Evolutionary conservation across 2,113 vertebrate genomes (phyloP), one percentile per base, ranked within the genome.

Genomic region (Mungos mungo): DNA sequence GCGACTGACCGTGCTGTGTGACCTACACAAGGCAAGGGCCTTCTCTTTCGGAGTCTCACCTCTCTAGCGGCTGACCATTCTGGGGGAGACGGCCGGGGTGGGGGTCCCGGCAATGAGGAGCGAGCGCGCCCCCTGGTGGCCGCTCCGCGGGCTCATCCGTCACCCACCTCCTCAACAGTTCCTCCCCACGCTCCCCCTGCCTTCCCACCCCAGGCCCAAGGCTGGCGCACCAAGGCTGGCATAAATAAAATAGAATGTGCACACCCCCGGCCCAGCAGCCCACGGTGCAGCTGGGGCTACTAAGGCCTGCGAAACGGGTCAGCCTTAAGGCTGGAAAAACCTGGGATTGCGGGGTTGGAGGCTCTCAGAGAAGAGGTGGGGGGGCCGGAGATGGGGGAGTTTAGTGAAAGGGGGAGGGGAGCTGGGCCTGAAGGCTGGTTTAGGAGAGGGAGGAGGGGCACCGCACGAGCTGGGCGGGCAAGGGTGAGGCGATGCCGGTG

Each of bases 21-120:
- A 87, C 69, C 92, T 38, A 25, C n/a, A 4, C 31, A 15, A 45
- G 66, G 29, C 45, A 11, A 14, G 29, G 16, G 12, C 63, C 63
- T 74, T 27, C 54, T 25, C 14, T 65, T 60, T 74, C 86, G 12
- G 86, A 38, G 60, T 76, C 76, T 47, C 23, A 1, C 9, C 16
- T 66, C 35, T 14, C 79, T 1, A 0, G 4, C 8, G 3, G 52
- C 33, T 7, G 31, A 38, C 13, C 5, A 0, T 15, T 25, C 19
- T 1, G 47, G 52, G n/a, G 15, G 7, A 41, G 35, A 14, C 7
- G 7, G 29, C 19, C 0, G 27, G 12, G 65, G 47, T 50, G 69
- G 13, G 45, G n/a, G 12, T 65, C 35, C 29, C 0, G 27, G 71
- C 63, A 47, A 2, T 0, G 45, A 33, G 69, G 82, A 19, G 23